phyloP scores from a whole-genome alignment of 2,113 vertebrate genomes.

The Crotalus helleri region DNA sequence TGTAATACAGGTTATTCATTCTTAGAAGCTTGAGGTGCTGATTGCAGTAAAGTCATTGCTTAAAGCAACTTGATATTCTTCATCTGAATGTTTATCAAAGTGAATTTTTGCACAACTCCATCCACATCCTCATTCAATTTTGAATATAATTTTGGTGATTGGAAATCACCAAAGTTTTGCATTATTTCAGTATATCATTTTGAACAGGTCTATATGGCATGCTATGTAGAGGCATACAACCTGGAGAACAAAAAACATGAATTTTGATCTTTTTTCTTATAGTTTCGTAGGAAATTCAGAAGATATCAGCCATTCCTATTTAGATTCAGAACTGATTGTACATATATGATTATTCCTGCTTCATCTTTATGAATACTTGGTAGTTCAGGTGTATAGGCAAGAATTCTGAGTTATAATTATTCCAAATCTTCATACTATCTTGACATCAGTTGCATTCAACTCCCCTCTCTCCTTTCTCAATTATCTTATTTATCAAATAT shows the following conservation, averaged over 20 bases:
- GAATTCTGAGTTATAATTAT: background rate
- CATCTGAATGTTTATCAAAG: background rate
- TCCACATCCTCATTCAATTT: background rate
- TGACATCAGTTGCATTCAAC: background rate
- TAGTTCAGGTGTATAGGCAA: background rate
- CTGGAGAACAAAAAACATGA: background rate
- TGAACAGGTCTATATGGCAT: background rate
- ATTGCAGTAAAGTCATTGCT: background rate
- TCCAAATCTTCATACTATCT: background rate
- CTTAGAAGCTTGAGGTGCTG: background rate
- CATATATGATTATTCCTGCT: background rate
- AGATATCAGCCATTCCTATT: background rate
- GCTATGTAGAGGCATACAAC: background rate
- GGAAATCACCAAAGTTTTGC: background rate
- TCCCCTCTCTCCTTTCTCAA: background rate
- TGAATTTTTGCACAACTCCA: background rate
- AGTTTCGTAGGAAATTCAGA: background rate
- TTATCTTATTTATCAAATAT: background rate
- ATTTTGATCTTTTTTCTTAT: background rate
- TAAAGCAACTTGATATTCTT: background rate
- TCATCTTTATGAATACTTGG: background rate
- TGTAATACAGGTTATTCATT: background rate
- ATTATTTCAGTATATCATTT: background rate
- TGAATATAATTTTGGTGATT: background rate
- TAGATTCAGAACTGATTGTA: background rate